phyloP scores from a whole-genome alignment of 2,888 invertebrate species.

The Clistopyga incitator region DNA sequence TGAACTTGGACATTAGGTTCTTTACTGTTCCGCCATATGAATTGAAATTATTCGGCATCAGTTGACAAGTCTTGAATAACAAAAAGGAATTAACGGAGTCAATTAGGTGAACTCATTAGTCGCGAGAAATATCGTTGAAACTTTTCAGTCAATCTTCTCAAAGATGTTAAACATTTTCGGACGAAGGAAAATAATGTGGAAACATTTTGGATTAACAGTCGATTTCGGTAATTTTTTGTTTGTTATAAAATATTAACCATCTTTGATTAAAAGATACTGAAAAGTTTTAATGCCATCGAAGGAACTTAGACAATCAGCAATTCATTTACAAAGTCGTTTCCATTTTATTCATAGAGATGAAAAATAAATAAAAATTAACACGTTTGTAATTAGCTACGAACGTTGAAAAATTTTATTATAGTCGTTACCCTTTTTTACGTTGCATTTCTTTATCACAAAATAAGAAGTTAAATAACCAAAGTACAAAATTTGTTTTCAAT shows the following conservation, averaged over 20 bases:
- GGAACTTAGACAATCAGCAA: neutral
- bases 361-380: neutral
- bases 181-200: neutral
- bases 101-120: constrained; percentile 3
- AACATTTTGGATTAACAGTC: neutral
- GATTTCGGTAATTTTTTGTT: neutral
- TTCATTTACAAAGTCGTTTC: neutral
- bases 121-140: neutral
- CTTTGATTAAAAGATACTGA: neutral
- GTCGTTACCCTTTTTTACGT: no score
- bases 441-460: no score
- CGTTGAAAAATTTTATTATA: no score
- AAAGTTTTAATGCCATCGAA: neutral
- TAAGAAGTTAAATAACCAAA: no score
- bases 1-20: constrained; percentile 8
- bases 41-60: neutral
- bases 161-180: neutral
- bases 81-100: neutral
- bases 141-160: neutral
- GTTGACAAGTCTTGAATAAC: constrained; percentile 1
- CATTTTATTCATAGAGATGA: no score
- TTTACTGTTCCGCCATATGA: neutral
- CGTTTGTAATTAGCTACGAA: neutral
- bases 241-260: neutral
- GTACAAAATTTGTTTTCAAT: no score